A percentile compares a stretch with the other conserved stretches of the same genome.
phyloP scores from a whole-genome alignment of 2,113 vertebrate species.

The Syrmaticus mikado region DNA sequence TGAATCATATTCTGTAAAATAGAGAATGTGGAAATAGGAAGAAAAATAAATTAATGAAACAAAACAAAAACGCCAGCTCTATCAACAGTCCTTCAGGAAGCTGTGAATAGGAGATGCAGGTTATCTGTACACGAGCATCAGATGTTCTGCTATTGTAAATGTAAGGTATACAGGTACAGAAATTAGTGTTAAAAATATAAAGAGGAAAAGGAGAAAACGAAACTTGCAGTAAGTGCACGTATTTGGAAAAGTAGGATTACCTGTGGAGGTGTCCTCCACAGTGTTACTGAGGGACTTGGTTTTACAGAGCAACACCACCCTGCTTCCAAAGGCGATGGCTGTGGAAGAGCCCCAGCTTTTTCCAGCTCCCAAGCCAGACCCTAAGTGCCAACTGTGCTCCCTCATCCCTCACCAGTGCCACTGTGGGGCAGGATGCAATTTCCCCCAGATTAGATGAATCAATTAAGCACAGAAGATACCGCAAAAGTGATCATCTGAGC shows the following conservation, averaged over 20 bases:
- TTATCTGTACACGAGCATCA: not conserved
- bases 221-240: not conserved
- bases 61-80: not conserved
- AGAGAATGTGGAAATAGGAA: conserved; percentile 34
- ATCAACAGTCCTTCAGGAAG: not conserved
- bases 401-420: rapidly evolving
- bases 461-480: not conserved
- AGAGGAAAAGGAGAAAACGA: not conserved
- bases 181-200: too few relatives aligned
- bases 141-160: not conserved
- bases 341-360: not conserved
- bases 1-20: conserved; percentile 89
- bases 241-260: not conserved
- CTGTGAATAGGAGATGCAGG: not conserved
- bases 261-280: not conserved
- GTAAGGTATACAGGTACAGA: not conserved
- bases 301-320: not conserved
- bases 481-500: not conserved
- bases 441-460: not conserved
- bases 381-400: not conserved
- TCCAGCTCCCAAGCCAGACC: not conserved
- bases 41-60: conserved; percentile 35
- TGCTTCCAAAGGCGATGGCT: not conserved
- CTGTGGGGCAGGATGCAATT: not conserved
- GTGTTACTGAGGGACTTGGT: not conserved